Conservation (phyloP, 2,113 vertebrate species). For the Cryptotis parvus region DNA sequence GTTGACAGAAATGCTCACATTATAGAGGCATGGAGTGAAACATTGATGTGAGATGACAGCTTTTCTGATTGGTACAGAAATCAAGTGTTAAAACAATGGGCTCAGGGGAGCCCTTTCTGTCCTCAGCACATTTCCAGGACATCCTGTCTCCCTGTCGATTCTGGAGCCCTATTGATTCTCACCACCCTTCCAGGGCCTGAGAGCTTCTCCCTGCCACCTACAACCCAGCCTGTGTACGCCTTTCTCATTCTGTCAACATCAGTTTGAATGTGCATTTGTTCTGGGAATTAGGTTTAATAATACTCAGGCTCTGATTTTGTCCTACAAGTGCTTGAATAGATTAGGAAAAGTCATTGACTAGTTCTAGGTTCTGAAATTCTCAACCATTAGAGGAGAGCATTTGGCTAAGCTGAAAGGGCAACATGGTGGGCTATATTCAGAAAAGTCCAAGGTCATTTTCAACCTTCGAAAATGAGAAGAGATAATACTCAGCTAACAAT, state of each 20-base stretch:
- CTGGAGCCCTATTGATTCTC: neutral
- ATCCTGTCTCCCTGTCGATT: accelerated
- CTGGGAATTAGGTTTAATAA: neutral
- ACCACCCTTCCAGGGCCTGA: accelerated
- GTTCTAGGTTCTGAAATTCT: conserved; percentile 6
- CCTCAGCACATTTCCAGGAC: neutral
- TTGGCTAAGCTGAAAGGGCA: neutral
- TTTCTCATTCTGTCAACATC: neutral
- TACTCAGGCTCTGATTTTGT: neutral
- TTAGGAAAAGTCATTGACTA: neutral
- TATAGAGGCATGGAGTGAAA: neutral
- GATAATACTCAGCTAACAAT: neutral
- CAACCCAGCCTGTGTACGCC: neutral
- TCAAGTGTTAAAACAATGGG: neutral
- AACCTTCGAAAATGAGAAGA: neutral
- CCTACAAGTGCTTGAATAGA: neutral
- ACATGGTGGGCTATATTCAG: neutral
- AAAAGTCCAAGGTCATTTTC: neutral
- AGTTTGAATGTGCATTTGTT: neutral
- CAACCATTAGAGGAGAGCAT: neutral
- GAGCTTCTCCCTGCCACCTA: neutral
- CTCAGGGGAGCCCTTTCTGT: neutral
- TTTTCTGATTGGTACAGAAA: neutral
- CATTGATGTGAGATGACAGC: neutral
- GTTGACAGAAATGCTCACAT: neutral